These are phyloP conservation scores for Pyrrhosoma nymphula DNA, from an alignment of 2,888 invertebrate genomes.

Conservation along the genomic window DNA sequence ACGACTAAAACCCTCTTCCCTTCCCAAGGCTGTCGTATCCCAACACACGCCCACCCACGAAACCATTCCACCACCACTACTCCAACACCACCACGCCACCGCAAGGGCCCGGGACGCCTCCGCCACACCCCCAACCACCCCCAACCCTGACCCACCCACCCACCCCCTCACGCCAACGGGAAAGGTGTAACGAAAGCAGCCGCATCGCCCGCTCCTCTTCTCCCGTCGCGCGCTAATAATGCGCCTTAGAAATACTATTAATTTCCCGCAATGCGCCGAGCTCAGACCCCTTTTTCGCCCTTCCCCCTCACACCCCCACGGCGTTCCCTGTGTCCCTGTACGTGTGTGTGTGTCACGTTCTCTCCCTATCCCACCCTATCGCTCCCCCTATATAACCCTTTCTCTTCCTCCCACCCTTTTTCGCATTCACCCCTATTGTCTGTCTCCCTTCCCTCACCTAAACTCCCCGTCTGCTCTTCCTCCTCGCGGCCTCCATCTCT, in stretches of 20 bases:
- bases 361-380: not conserved
- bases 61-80: not conserved
- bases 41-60: not conserved
- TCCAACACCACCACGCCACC: not conserved
- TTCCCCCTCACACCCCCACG: not conserved
- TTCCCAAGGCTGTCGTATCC: not conserved
- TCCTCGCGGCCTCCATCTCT: too few relatives aligned
- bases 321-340: not conserved
- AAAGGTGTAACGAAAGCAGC: conserved; percentile 5
- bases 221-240: conserved; percentile 33
- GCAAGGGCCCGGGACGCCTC: not conserved
- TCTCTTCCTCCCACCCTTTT: not conserved
- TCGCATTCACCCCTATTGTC: too few relatives aligned
- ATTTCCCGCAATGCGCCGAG: conserved; percentile 62
- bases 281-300: not conserved
- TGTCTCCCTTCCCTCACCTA: too few relatives aligned
- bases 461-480: too few relatives aligned
- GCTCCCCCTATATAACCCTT: not conserved
- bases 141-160: not conserved
- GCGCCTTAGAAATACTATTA: conserved; percentile 60
- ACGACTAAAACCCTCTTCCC: not conserved
- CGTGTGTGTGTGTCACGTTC: not conserved
- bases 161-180: not conserved
- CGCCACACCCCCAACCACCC: too few relatives aligned
- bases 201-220: not conserved